Conservation (phyloP, 2,888 invertebrate species). For the Rhagonycha lutea region DNA sequence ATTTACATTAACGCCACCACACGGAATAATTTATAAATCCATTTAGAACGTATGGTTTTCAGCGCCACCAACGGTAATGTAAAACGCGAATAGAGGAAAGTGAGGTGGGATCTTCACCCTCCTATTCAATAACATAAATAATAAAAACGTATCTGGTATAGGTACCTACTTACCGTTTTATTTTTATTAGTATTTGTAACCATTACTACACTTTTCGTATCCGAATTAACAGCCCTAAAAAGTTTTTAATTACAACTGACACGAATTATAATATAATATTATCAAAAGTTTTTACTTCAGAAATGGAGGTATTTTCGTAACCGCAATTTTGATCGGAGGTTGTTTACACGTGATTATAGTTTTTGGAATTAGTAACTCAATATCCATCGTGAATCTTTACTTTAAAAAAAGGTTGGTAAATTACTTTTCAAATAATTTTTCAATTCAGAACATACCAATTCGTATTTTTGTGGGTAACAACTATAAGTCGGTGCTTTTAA, state of each 20-base stretch:
- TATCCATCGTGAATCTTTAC: background rate
- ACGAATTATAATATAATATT: background rate
- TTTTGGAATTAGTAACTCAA: background rate
- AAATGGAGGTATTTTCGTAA: background rate
- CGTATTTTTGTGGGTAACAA: no score
- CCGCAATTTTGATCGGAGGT: background rate
- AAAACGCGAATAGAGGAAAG: no score
- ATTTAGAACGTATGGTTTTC: no score
- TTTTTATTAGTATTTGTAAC: background rate
- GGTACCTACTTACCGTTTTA: no score
- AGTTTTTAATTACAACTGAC: background rate
- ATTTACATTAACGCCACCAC: no score
- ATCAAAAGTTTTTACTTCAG: background rate
- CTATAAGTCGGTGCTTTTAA: no score
- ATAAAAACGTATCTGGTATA: background rate
- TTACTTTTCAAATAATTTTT: background rate
- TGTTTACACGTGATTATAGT: background rate
- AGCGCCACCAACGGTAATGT: no score
- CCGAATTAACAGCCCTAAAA: background rate
- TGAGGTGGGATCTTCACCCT: no score
- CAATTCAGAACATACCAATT: background rate
- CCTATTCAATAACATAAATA: no score
- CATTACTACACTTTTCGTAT: background rate
- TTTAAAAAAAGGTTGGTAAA: background rate
- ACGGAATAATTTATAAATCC: no score